Evolutionary conservation across 2,888 invertebrate species (phyloP), one percentile per base, ranked within the genome.

Genomic region (Acleris cristana): DNA sequence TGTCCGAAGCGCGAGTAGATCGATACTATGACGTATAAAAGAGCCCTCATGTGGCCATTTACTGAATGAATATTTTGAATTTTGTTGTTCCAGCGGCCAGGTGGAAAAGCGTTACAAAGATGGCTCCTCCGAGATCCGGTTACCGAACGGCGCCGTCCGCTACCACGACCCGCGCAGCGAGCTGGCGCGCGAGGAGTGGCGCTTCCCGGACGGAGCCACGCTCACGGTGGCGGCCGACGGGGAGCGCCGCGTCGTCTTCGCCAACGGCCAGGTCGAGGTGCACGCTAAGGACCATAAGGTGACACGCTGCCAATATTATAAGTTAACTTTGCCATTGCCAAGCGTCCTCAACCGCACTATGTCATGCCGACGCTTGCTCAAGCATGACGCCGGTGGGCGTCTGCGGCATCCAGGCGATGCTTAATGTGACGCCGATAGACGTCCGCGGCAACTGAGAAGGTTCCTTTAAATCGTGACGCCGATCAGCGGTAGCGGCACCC

Each of bases 181-280:
- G 19, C 88, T 93, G 49, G 91, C 93, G 0, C 80, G 89, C 1
- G 97, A 98, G 84, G 96, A 97, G 83, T 96, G 96, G 94, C 94
- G 95, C 48, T 96, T 96, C 80, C 94, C 95, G 0, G 97, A 98
- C 85, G 98, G 97, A 56, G 95, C 96, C 0, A 88, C 94, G 30
- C 92, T 95, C 10, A 93, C 94, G 19, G 94, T 95, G 4, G 93
- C 94, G 51, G 86, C 93, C 0, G 94, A 94, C 79, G 98, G 98
- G 0, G 96, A 97, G 70, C 96, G 96, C 82, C 94, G 96, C 26
- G 92, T 98, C 57, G 92, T 94, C 57, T 95, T 98, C 74, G 94
- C 96, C 0, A 98, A 98, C 85, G 98, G 98, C 0, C 98, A 98
- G 84, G 94, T 96, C 71, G 99, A 99, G 90, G 95, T 98, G 44